A percentile compares a stretch with the other conserved stretches of the same genome.
phyloP scores from a whole-genome alignment of 2,113 vertebrate genomes.

The Hyla sarda region DNA sequence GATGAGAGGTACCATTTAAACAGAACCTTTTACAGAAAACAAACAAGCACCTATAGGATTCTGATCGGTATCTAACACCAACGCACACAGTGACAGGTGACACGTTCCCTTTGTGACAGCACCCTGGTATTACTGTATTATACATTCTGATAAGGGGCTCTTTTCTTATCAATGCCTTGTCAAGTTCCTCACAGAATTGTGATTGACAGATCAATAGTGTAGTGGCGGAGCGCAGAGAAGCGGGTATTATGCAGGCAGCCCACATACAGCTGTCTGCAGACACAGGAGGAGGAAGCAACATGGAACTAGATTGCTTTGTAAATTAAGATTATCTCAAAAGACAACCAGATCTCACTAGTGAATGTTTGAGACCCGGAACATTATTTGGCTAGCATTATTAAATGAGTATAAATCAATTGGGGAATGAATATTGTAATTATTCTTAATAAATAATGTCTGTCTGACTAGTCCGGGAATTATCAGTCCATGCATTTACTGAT shows the following conservation, averaged over 20 bases:
- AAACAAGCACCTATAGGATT: slow-evolving; percentile 33
- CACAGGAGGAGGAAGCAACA: slow-evolving; percentile 35
- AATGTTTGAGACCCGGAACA: slow-evolving; percentile 5
- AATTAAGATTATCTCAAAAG: slow-evolving; percentile 12
- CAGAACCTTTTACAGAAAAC: slow-evolving; percentile 2
- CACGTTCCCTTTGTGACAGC: slow-evolving; percentile 25
- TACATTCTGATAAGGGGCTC: not conserved
- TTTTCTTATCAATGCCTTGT: slow-evolving; percentile 47
- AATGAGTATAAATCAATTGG: not conserved
- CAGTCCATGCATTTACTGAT: not conserved
- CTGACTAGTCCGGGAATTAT: not conserved
- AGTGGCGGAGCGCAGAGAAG: not conserved
- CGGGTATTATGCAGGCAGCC: slow-evolving; percentile 37
- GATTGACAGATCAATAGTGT: slow-evolving; percentile 52
- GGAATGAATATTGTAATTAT: slow-evolving; percentile 23
- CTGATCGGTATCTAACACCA: slow-evolving; percentile 45
- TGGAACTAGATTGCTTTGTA: slow-evolving; percentile 46
- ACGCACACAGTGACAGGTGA: slow-evolving; percentile 41
- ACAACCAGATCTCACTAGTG: not conserved
- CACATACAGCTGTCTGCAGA: slow-evolving; percentile 10
- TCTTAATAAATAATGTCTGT: not conserved
- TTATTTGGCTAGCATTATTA: not conserved
- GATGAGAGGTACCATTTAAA: too few relatives aligned
- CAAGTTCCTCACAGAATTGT: slow-evolving; percentile 19
- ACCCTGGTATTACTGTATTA: not conserved